Evolutionary conservation across 2,113 vertebrate species (phyloP).

Genomic region (Heloderma charlesbogerti): DNA sequence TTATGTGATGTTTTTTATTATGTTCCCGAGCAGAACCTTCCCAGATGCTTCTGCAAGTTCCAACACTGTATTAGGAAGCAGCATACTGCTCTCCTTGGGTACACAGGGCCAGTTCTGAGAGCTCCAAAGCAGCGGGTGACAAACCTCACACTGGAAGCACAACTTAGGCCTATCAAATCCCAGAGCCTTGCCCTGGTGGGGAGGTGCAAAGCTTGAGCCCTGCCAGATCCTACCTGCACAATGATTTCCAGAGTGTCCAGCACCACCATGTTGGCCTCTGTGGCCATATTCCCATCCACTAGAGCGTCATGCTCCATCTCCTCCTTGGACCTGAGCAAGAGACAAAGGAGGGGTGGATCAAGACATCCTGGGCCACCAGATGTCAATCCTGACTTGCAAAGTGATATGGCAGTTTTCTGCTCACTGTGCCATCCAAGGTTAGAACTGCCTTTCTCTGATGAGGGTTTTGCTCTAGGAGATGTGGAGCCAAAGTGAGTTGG

Average conservation of each 20-base stretch:
- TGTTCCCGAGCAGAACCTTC: background rate
- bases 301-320: slow-evolving; percentile 91
- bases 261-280: slow-evolving; percentile 87
- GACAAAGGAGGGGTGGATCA: background rate
- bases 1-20: too few relatives aligned
- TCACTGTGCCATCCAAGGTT: background rate
- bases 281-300: slow-evolving; percentile 91
- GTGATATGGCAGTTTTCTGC: background rate
- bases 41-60: background rate
- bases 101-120: background rate
- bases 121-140: background rate
- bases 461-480: background rate
- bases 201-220: background rate
- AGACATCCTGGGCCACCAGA: too few relatives aligned
- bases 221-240: slow-evolving; percentile 82
- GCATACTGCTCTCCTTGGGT: background rate
- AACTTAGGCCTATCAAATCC: background rate
- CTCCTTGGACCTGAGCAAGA: slow-evolving; percentile 82
- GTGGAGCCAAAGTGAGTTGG: background rate
- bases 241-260: slow-evolving; percentile 91
- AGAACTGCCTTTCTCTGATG: background rate
- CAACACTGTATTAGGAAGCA: background rate
- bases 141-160: background rate
- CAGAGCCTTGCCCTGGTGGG: background rate
- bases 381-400: background rate